Evolutionary conservation across 1,140 invertebrate species (phyloP), one percentile per base, ranked within the genome.

Genomic region (Tetramorium simillimum): DNA sequence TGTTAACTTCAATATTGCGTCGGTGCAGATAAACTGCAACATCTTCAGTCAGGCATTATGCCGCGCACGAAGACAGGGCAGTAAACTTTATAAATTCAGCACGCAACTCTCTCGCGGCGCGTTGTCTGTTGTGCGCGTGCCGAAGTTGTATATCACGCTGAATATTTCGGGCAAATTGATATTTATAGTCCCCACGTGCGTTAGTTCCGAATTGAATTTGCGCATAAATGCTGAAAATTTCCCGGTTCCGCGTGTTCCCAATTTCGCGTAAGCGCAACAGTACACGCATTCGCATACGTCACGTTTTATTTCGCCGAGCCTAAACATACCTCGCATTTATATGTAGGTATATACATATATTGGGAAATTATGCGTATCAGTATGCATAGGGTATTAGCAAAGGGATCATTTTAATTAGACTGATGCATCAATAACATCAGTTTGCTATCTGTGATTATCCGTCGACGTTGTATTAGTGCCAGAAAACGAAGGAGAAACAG

Each of bases 131-230:
- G 40, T 14, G 51, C 53, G 80, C 69, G 80, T 73, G 53, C 69
- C 69, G 24, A 40, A 73, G 69, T 84, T 84, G 53, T 84, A 84
- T 84, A 84, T 84, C 80, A 84, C 69, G 53, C 56, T 60, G 80
- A 75, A 84, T 84, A 84, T 84, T 84, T 84, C 43, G 80, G 69
- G 40, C 53, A 84, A 81, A 84, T 84, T 84, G 80, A 84, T 84
- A 84, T 84, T 84, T 84, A 84, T 84, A 84, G 80, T 60, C 43
- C 80, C 80, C 69, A 84, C 80, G 80, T 84, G 80, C 80, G 53
- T 84, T 84, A 84, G 69, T 84, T 73, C 80, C 53, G 80, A 84
- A 84, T 84, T 84, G 80, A 84, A 84, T 84, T 84, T 84, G 69
- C 80, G 80, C 69, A 84, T 84, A 84, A 84, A 84, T 73, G 80